Evolutionary conservation across 2,113 vertebrate genomes (phyloP), one percentile per base, ranked within the genome.

Genomic region (Poeciliopsis turrubarensis): DNA sequence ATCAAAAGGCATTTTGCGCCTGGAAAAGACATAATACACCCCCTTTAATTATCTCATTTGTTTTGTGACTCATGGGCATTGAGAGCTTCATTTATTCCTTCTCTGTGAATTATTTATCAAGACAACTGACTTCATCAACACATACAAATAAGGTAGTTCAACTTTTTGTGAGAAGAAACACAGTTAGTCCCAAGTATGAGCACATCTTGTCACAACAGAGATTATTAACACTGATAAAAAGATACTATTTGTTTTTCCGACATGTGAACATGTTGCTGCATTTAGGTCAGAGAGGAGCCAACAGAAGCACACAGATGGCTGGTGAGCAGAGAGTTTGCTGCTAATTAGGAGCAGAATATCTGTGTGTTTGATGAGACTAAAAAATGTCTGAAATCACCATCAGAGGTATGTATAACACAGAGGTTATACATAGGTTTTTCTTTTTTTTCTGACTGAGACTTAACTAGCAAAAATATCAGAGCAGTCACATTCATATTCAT

Each of bases 281-380:
- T 65, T 65, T 17, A 26, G 64, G 32, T 65, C 32, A 26, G 22
- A 65, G 64, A 37, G 34, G 64, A 65, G 11, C 32, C 32, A 37
- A 65, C n/a, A 65, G 32, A 65, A 65, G 22, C 32, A 11, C 64
- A 39, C 25, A 65, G 25, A 65, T 65, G 64, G 64, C 32, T 37
- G 32, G 64, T 39, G 32, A 65, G 32, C 32, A 65, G 64, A 65
- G 14, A 25, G 32, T n/a, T 25, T 31, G 64, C 31, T 65, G 22
- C 22, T 65, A 65, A 68, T 44, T 26, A 68, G 26, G 41, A 22
- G 29, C 41, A 68, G 26, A 27, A 3, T 30, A 8, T 67, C n/a
- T 44, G 12, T 9, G 25, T 27, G 26, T 27, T 44, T 7, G 41
- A 15, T 68, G 41, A 39, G 6, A 51, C 27, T 27, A 68, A n/a